phyloP scores from a whole-genome alignment of 2,113 vertebrate genomes.

The Melanerpes formicivorus region DNA sequence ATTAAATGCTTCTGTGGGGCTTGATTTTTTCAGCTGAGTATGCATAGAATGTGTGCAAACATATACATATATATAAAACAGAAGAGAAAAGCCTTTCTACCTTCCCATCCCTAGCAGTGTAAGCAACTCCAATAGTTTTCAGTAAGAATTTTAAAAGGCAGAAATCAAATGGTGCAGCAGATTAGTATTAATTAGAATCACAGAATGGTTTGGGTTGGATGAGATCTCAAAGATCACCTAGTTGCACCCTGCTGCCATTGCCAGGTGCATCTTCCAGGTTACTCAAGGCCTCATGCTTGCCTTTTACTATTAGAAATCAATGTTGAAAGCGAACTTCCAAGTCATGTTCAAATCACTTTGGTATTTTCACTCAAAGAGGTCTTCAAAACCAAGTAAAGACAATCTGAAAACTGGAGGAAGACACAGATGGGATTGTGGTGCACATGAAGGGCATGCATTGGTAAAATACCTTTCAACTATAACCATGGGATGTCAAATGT shows the following conservation, averaged over 20 bases:
- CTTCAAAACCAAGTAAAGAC: not conserved
- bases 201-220: too few species aligned
- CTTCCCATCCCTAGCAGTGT: not conserved
- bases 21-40: slow-evolving; percentile 2
- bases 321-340: not conserved
- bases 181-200: not conserved
- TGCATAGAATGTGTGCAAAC: not conserved
- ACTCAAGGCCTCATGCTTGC: not conserved
- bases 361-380: not conserved
- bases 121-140: not conserved
- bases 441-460: not conserved
- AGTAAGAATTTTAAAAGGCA: not conserved
- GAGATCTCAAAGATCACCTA: too few species aligned
- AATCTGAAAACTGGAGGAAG: not conserved
- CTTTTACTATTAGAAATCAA: not conserved
- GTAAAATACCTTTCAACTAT: not conserved
- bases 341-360: not conserved
- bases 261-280: too few species aligned
- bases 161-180: not conserved
- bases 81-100: not conserved
- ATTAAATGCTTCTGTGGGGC: not conserved
- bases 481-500: not conserved
- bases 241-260: too few species aligned
- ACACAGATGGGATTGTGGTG: not conserved
- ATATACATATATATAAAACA: not conserved